phyloP scores from a whole-genome alignment of 1,140 invertebrate genomes.

The Drosophila ercepeae region DNA sequence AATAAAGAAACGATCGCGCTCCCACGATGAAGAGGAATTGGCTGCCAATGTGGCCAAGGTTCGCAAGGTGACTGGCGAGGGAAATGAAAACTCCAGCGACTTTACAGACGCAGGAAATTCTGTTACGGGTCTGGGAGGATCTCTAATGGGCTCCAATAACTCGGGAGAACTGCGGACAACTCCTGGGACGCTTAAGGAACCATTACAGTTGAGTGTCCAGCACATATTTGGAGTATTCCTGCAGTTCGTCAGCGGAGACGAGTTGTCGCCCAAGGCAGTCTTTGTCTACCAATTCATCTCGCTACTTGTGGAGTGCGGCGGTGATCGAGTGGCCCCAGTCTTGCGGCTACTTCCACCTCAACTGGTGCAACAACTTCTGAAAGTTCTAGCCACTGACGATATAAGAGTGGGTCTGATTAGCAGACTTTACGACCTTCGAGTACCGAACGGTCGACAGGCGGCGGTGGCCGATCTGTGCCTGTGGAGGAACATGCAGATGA shows the following conservation, averaged over 20 bases:
- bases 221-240: constrained; percentile 89
- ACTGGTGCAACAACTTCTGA: constrained; percentile 91
- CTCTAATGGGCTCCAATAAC: constrained; percentile 23
- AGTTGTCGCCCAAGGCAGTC: constrained; percentile 92
- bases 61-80: constrained; percentile 86
- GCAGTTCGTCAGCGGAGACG: constrained; percentile 89
- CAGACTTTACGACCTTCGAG: constrained; percentile 90
- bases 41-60: constrained; percentile 85
- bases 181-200: constrained; percentile 85
- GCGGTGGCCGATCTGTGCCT: constrained; percentile 93
- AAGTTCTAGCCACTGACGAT: constrained; percentile 85
- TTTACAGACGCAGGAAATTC: constrained; percentile 84
- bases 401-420: constrained; percentile 76
- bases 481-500: constrained; percentile 90
- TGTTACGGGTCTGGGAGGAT: constrained; percentile 66
- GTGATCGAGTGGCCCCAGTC: constrained; percentile 89
- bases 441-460: constrained; percentile 88
- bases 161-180: constrained; percentile 43
- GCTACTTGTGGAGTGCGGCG: constrained; percentile 91
- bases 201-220: constrained; percentile 86
- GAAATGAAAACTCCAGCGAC: constrained; percentile 86
- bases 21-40: constrained; percentile 87
- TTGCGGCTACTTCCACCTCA: constrained; percentile 91
- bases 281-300: constrained; percentile 94
- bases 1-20: constrained; percentile 86